Evolutionary conservation across 2,888 invertebrate species (phyloP), one percentile per base, ranked within the genome.

Genomic region (Nipponacmea schrenckii): DNA sequence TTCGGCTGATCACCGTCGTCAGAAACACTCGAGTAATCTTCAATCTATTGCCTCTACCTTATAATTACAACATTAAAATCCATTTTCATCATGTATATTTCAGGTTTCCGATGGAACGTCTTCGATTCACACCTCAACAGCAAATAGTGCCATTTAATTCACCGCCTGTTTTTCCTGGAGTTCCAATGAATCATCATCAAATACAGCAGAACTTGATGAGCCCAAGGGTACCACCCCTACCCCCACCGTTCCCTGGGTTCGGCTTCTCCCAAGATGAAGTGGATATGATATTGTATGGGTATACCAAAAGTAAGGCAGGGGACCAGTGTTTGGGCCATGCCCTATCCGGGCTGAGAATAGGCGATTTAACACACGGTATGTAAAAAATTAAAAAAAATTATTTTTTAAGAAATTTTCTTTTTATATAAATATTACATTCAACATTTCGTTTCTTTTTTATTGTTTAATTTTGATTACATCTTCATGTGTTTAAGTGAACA

Each of bases 221-320:
- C 17, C 44, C 68, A 31, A 15, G 44, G 31, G 26, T 56, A 20
- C 72, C 71, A 39, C 44, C 76, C 10, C 68, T 39, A 8, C 71
- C 64, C 45, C 67, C 68, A 1, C 64, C 46, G 67, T 68, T 8
- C 71, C 68, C 48, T n/a, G 65, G 12, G 20, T 65, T 71, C 48
- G 62, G 67, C 27, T 83, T 86, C 75, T 78, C 77, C 17, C 84
- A 84, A 74, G 85, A 83, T 62, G 86, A 87, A 66, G 74, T 87
- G 24, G 87, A 87, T 76, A 84, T 85, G 81, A 84, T 85, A 2
- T 78, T 87, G 26, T 87, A 87, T 72, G 87, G 87, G 0, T 87
- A 86, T 73, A 84, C 85, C 26, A 82, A 83, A 69, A 80, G 76
- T 44, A 80, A 79, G 63, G 68, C 69, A 7, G 68, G 74, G 17